These are phyloP conservation scores for Platycheirus rosarum DNA, from an alignment of 2,888 invertebrate species.

Conservation along the genomic window DNA sequence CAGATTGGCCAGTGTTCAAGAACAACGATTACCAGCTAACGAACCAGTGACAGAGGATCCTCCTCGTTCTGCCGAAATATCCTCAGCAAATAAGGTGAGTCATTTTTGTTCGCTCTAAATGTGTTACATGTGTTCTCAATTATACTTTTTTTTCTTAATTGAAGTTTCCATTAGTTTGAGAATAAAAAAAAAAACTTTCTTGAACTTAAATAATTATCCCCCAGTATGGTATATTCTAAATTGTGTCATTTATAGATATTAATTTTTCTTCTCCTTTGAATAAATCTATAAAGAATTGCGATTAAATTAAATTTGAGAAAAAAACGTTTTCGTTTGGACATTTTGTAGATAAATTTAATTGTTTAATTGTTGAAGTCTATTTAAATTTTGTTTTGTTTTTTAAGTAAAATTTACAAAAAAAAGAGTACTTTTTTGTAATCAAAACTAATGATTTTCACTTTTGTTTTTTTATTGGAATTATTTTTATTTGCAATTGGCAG, in stretches of 20 bases:
- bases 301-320: conserved; percentile 44
- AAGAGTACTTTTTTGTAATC: too few relatives aligned
- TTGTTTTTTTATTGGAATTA: conserved; percentile 33
- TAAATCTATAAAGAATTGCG: conserved; percentile 32
- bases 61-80: conserved; percentile 83
- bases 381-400: conserved; percentile 14
- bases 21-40: conserved; percentile 91
- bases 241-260: conserved; percentile 58
- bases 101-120: conserved; percentile 44
- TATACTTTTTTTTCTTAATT: conserved; percentile 38
- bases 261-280: conserved; percentile 42
- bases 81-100: conserved; percentile 90
- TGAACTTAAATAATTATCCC: conserved; percentile 67
- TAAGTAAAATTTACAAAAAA: too few relatives aligned
- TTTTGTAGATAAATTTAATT: conserved; percentile 64
- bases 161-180: conserved; percentile 63
- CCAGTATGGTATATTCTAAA: conserved; percentile 70
- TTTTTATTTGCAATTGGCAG: conserved; percentile 73
- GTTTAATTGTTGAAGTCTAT: conserved; percentile 50
- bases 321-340: conserved; percentile 68
- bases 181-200: conserved; percentile 67
- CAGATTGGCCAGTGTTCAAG: conserved; percentile 98
- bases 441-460: too few relatives aligned
- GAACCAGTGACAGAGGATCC: conserved; percentile 84
- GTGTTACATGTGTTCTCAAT: conserved; percentile 49